These are phyloP conservation scores for Brachirus orientalis DNA, from an alignment of 2,113 vertebrate species.

Conservation along the genomic window DNA sequence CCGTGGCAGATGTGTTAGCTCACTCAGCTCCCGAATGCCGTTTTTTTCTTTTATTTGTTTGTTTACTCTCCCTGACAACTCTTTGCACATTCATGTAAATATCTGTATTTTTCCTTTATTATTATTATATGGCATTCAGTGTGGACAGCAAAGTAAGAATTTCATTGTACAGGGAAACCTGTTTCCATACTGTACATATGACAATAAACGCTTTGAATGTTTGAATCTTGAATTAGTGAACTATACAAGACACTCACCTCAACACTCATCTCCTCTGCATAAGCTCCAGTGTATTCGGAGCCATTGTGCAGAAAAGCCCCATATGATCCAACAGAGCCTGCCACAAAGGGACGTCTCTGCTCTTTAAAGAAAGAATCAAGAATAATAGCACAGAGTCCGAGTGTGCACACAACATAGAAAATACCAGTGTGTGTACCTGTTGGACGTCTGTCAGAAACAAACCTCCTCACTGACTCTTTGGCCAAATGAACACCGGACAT, in stretches of 20 bases:
- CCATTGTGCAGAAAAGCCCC: conserved; percentile 82
- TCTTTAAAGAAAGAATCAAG: conserved; percentile 41
- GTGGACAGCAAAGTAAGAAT: too few relatives aligned
- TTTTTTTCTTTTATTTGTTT: too few relatives aligned
- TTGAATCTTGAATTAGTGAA: not conserved
- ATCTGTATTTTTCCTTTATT: too few relatives aligned
- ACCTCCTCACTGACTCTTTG: conserved; percentile 69
- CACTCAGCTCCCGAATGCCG: too few relatives aligned
- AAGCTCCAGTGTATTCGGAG: conserved; percentile 84
- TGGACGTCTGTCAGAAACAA: conserved; percentile 37
- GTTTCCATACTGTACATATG: too few relatives aligned
- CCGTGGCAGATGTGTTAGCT: too few relatives aligned
- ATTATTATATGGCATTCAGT: too few relatives aligned
- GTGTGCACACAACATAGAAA: not conserved
- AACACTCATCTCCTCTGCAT: conserved; percentile 77
- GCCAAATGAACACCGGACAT: conserved; percentile 81
- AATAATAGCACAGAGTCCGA: not conserved
- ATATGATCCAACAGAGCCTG: conserved; percentile 83
- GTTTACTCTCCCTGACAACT: too few relatives aligned
- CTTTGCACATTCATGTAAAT: too few relatives aligned
- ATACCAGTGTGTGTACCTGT: conserved; percentile 50
- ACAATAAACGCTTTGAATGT: too few relatives aligned
- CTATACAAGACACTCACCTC: conserved; percentile 64
- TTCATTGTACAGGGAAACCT: too few relatives aligned
- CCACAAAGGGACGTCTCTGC: conserved; percentile 72